Base-by-base conservation (phyloP, 2,113 vertebrate genomes). In the Mirza zaza region DNA sequence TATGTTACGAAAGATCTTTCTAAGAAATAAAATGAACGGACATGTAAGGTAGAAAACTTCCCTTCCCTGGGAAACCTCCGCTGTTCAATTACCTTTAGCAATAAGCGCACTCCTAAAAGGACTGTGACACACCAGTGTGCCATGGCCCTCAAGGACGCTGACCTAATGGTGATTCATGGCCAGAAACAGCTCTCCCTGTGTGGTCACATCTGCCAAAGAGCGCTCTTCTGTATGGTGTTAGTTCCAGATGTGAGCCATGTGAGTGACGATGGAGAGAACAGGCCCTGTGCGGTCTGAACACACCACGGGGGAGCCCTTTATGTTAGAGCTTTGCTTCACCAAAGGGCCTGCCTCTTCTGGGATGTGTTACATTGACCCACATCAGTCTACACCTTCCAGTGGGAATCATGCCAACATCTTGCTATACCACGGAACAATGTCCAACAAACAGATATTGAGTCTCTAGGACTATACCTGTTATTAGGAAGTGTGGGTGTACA, bases 241-340 rank as follows among this genome's bases (percentile, higher is more conserved):
- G 42, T 70, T 85, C 50, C 1, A 61, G 77, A 36, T 88, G 79
- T 67, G 71, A 29, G 25, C 21, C 18, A 10, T 0, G 13, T 25
- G 55, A 73, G 48, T 18, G 75, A 61, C 42, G 34, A 42, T 48
- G 10, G 6, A 59, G 39, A 85, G 57, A 36, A 81, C 21, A 12
- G 68, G 18, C 15, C 70, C 45, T 13, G 18, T 1, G 0, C 3
- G n/a, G 52, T 32, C 8, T n/a, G 29, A 0, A 39, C 15, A 4
- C 4, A 13, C 73, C 27, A 1, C 0, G 11, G 55, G 55, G 1
- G 3, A 11, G 20, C 2, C 36, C 57, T 84, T 80, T 52, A 34
- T 3, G 0, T 39, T 34, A 73, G 14, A 76, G 42, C 2, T 0
- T 7, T 1, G 25, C 14, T 50, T 50, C 29, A 21, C 45, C 45